Evolutionary conservation across 1,140 invertebrate genomes (phyloP), one percentile per base, ranked within the genome.

Genomic region (Sycobia sp.): DNA sequence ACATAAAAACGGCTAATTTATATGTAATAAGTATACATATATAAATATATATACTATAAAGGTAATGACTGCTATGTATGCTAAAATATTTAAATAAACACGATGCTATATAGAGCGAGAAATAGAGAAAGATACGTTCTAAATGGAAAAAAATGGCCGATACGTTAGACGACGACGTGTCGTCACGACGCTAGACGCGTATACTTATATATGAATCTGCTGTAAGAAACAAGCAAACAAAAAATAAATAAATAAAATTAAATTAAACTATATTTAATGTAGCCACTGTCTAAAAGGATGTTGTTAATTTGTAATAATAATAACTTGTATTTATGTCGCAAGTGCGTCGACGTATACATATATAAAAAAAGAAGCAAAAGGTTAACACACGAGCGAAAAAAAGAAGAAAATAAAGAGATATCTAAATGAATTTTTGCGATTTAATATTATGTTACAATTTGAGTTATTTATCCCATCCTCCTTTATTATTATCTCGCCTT

Each of bases 301-400:
- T 73, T 76, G 70, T 76, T 76, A 74, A 76, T 73, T 76, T 75
- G 68, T 73, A 73, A 73, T 71, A 73, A 74, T 69, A 65, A 58
- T 58, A 29, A 58, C 49, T 58, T 65, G 49, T 65, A n/a, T n/a
- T n/a, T n/a, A 59, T 54, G 18, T 59, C 55, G 54, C 53, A n/a
- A n/a, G n/a, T n/a, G n/a, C n/a, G n/a, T n/a, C n/a, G n/a, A n/a
- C n/a, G n/a, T n/a, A n/a, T n/a, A n/a, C n/a, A n/a, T n/a, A 23
- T 58, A 14, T 58, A 38, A n/a, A 36, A 43, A 36, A 60, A 36
- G 29, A 44, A 53, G 56, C 29, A n/a, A 23, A 56, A 41, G 22
- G 36, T 56, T 63, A 56, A 63, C 25, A n/a, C n/a, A n/a, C n/a
- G n/a, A n/a, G n/a, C n/a, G n/a, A n/a, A n/a, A n/a, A n/a, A n/a